A percentile compares a stretch with the other conserved stretches of the same genome.
Evolutionary conservation across 2,888 invertebrate species (phyloP).

Genomic region (Lasioglossum marginatum): DNA sequence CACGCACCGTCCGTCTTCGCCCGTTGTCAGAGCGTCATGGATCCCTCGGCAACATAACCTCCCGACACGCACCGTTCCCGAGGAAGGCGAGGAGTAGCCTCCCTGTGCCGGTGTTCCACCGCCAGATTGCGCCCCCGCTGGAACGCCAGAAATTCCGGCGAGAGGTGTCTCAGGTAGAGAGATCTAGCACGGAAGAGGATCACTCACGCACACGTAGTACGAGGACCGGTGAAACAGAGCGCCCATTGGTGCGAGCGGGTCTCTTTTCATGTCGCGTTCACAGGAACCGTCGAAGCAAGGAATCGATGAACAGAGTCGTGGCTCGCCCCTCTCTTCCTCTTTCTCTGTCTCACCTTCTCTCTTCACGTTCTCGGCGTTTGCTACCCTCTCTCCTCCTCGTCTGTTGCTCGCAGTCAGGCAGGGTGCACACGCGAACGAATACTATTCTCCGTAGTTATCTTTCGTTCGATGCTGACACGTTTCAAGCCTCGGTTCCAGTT

Average conservation of each 20-base stretch:
- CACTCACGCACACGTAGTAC: slow-evolving; percentile 32
- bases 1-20: slow-evolving; percentile 71
- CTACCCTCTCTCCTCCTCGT: slow-evolving; percentile 23
- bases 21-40: slow-evolving; percentile 78
- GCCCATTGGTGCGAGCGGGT: slow-evolving; percentile 53
- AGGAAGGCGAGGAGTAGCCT: slow-evolving; percentile 43
- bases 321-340: slow-evolving; percentile 66
- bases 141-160: slow-evolving; percentile 25
- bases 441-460: not conserved
- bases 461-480: not conserved
- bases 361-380: not conserved
- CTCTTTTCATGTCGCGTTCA: slow-evolving; percentile 68
- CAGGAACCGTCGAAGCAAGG: slow-evolving; percentile 67
- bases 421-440: slow-evolving; percentile 23
- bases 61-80: slow-evolving; percentile 37
- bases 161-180: not conserved
- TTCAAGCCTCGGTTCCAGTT: not conserved
- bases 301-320: slow-evolving; percentile 70
- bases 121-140: slow-evolving; percentile 66
- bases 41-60: slow-evolving; percentile 70
- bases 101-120: slow-evolving; percentile 48
- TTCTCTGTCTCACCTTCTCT: slow-evolving; percentile 25
- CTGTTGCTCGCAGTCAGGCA: slow-evolving; percentile 21
- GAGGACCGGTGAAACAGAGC: slow-evolving; percentile 41
- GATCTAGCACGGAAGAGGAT: slow-evolving; percentile 17